These are phyloP conservation scores for Entomobrya multifasciata DNA, from an alignment of 2,888 invertebrate genomes.

Conservation along the genomic window DNA sequence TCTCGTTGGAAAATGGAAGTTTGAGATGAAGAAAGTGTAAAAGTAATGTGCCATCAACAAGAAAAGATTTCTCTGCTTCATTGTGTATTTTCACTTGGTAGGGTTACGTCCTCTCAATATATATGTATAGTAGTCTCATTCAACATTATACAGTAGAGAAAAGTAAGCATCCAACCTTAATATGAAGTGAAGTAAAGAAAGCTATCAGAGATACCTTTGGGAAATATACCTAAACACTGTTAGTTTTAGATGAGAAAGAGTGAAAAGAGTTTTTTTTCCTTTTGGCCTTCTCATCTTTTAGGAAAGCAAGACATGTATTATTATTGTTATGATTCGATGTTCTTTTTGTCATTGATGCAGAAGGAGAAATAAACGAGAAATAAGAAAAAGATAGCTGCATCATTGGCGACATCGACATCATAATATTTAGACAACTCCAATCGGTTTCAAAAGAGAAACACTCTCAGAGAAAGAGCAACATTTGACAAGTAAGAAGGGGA, in stretches of 20 bases:
- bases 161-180: no score
- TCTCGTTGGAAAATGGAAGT: not conserved
- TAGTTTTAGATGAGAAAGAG: conserved; percentile 19
- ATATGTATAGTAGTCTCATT: not conserved
- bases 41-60: conserved; percentile 32
- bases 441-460: conserved; percentile 3
- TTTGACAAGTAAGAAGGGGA: not conserved
- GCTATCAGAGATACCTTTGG: conserved; percentile 54
- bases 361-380: not conserved
- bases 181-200: conserved; percentile 8
- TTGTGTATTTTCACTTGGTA: not conserved
- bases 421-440: not conserved
- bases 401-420: not conserved
- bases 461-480: not conserved
- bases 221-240: conserved; percentile 51
- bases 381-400: not conserved
- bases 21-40: not conserved
- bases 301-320: conserved; percentile 26
- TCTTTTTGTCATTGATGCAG: not conserved
- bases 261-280: not conserved
- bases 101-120: not conserved
- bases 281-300: not conserved
- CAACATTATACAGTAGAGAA: no score
- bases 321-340: conserved; percentile 38
- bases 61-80: not conserved